Evolutionary conservation across 2,888 invertebrate species (phyloP).

Genomic region (Andrena hattorfiana): DNA sequence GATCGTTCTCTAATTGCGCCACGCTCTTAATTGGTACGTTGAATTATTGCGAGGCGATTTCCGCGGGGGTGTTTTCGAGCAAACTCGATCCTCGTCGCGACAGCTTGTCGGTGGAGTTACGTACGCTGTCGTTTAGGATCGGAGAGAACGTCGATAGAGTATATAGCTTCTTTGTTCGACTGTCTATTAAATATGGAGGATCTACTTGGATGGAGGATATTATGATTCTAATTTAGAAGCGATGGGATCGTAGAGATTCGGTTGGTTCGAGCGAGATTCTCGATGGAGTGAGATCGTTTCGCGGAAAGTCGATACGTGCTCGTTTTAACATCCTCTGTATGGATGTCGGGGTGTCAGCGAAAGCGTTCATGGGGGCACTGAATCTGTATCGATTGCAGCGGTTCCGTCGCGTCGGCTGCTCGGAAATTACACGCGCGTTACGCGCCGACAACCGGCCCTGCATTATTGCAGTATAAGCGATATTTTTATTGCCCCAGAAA

Average conservation of each 20-base stretch:
- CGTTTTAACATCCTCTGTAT: background rate
- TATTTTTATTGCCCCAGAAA: constrained; percentile 54
- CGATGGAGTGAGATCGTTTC: background rate
- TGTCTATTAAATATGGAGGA: no score
- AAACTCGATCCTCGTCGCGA: background rate
- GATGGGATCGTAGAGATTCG: no score
- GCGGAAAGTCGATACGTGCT: background rate
- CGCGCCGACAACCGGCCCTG: constrained; percentile 45
- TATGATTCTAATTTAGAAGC: no score
- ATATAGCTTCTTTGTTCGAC: no score
- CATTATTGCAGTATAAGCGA: constrained; percentile 57
- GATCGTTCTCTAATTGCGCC: constrained; percentile 29
- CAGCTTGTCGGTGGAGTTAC: background rate
- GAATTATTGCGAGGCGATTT: constrained; percentile 1
- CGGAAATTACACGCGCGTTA: constrained; percentile 64
- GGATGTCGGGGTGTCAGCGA: constrained; percentile 18
- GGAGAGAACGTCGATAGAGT: background rate
- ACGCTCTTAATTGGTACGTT: constrained; percentile 24
- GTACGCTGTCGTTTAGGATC: background rate
- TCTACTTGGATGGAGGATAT: no score
- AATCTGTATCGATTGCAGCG: constrained; percentile 50
- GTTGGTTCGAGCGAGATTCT: no score
- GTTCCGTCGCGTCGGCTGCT: constrained; percentile 35
- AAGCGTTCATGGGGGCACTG: constrained; percentile 10
- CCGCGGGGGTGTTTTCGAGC: background rate